A percentile compares a stretch with the other conserved stretches of the same genome.
These are phyloP conservation scores for Ibidorhyncha struthersii DNA, from an alignment of 2,113 vertebrate genomes.

Conservation along the genomic window DNA sequence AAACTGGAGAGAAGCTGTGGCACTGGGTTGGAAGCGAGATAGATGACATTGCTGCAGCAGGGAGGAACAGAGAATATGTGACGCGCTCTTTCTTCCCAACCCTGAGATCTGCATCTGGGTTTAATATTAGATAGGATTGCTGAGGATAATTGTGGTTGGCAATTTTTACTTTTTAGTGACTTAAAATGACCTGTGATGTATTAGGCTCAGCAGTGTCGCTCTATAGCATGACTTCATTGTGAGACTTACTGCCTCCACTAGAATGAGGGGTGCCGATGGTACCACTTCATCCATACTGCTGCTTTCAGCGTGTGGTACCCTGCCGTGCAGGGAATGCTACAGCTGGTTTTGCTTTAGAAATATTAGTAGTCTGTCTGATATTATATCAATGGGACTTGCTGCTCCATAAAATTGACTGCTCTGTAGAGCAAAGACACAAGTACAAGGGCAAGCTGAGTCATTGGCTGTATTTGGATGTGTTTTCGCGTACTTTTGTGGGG, in stretches of 20 bases:
- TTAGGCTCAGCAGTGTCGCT: neutral
- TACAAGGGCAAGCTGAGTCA: slow-evolving; percentile 37
- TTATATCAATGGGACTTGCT: neutral
- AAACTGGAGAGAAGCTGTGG: neutral
- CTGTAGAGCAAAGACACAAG: neutral
- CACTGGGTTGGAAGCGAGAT: neutral
- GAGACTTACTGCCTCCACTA: neutral
- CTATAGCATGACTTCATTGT: neutral
- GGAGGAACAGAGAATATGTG: neutral
- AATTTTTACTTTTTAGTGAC: slow-evolving; percentile 32
- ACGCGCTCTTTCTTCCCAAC: neutral
- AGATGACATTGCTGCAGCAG: neutral
- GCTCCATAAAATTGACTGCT: slow-evolving; percentile 3
- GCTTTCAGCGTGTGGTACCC: neutral
- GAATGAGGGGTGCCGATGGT: neutral
- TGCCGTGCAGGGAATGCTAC: neutral
- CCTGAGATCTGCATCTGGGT: neutral
- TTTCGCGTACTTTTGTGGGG: slow-evolving; percentile 1
- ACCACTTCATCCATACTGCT: neutral
- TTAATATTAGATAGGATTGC: neutral
- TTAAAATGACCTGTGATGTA: neutral
- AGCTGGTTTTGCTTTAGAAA: neutral
- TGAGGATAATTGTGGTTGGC: neutral
- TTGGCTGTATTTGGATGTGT: slow-evolving; percentile 31
- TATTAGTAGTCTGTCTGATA: slow-evolving; percentile 1